Percentiles rank a stretch among this genome's conserved stretches.
Conservation (phyloP, 2,113 vertebrate genomes). For the Bos taurus region DNA sequence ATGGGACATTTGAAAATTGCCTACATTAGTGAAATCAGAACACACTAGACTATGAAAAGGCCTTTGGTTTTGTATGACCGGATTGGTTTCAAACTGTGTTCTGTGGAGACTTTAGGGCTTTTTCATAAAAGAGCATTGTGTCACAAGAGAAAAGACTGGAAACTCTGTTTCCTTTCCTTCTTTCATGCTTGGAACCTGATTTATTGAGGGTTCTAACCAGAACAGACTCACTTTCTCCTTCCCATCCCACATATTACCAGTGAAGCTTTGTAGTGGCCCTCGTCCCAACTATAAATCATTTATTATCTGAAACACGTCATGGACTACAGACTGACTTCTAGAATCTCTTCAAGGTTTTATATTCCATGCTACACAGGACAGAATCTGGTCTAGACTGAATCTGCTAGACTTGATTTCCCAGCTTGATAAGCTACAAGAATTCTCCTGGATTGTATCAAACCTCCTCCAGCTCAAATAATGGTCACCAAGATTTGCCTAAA, state of each 20-base stretch:
- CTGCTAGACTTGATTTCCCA: neutral
- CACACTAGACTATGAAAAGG: neutral
- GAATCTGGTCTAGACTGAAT: conserved; percentile 2
- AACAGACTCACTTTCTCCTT: conserved; percentile 10
- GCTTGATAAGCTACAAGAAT: neutral
- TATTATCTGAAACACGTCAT: neutral
- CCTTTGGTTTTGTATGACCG: neutral
- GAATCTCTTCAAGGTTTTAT: neutral
- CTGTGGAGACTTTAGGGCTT: neutral
- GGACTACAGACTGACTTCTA: neutral
- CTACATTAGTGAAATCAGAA: neutral
- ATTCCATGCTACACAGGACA: neutral
- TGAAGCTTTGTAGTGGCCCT: neutral
- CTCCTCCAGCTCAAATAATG: neutral
- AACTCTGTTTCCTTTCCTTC: conserved; percentile 20
- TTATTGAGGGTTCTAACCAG: neutral
- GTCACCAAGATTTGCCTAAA: conserved; percentile 11
- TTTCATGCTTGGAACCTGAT: neutral
- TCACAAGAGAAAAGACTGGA: neutral
- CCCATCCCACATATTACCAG: neutral
- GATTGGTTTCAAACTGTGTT: neutral
- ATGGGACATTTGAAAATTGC: conserved; percentile 34
- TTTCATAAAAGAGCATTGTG: neutral
- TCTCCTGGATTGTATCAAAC: neutral
- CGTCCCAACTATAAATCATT: neutral